Conservation (phyloP, 1,140 invertebrate genomes). For the Drosophila setifemur region DNA sequence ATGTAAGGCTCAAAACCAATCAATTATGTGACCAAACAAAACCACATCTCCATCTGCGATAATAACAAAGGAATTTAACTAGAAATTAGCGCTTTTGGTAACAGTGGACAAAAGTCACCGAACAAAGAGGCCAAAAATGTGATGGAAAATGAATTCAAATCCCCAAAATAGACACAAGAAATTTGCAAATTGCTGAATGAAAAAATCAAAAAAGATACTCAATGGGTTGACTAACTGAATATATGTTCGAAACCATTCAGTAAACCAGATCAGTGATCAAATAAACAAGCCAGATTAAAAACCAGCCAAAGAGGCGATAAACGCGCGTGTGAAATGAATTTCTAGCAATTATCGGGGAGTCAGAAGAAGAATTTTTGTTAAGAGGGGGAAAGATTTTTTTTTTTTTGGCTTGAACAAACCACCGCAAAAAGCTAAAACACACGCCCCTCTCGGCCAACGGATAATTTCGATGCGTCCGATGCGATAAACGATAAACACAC, state of each 20-base stretch:
- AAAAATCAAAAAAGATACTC: constrained; percentile 13
- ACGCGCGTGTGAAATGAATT: constrained; percentile 49
- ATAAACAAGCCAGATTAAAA: constrained; percentile 62
- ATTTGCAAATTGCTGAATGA: constrained; percentile 35
- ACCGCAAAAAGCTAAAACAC: constrained; percentile 63
- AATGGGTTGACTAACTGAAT: constrained; percentile 46
- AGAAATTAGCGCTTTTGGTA: constrained; percentile 46
- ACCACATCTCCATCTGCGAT: background rate
- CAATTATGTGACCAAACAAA: constrained; percentile 6
- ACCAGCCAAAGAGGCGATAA: constrained; percentile 25
- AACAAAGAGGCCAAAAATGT: constrained; percentile 7
- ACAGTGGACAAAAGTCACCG: constrained; percentile 17
- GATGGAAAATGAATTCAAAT: constrained; percentile 41
- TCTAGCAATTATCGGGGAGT: constrained; percentile 52
- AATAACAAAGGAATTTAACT: constrained; percentile 16
- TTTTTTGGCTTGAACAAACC: background rate
- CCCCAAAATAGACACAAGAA: constrained; percentile 30
- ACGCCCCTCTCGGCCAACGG: constrained; percentile 55
- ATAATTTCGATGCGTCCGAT: constrained; percentile 58
- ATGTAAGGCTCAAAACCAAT: background rate
- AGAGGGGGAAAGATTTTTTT: too few species aligned
- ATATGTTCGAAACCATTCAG: constrained; percentile 22
- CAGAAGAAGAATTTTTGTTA: background rate
- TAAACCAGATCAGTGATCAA: constrained; percentile 35
- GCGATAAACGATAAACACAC: constrained; percentile 35